Percentiles rank a stretch among this genome's conserved stretches.
These are phyloP conservation scores for Zeuzera pyrina DNA, from an alignment of 2,888 invertebrate genomes.

Conservation along the genomic window DNA sequence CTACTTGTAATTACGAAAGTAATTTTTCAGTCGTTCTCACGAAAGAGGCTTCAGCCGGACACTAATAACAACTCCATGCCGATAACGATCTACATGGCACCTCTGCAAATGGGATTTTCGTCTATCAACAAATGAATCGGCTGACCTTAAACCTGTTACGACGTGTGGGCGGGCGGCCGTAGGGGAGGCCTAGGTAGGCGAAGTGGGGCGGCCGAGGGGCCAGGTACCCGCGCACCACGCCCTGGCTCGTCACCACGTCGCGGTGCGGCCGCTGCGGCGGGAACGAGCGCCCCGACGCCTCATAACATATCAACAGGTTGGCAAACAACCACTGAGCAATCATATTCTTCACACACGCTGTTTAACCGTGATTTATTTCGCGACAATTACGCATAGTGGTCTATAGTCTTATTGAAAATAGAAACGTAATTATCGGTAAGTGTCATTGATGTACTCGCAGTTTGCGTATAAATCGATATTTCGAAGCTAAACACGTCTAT, in stretches of 20 bases:
- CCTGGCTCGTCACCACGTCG: slow-evolving; percentile 44
- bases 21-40: too few relatives aligned
- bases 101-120: slow-evolving; percentile 28
- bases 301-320: slow-evolving; percentile 16
- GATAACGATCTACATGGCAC: too few relatives aligned
- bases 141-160: slow-evolving; percentile 51
- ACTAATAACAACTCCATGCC: too few relatives aligned
- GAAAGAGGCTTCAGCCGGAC: too few relatives aligned
- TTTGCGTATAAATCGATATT: too few relatives aligned
- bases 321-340: slow-evolving; percentile 6
- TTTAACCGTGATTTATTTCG: not conserved
- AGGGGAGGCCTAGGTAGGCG: slow-evolving; percentile 55
- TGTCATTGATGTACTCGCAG: too few relatives aligned
- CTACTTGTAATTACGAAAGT: too few relatives aligned
- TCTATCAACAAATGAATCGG: slow-evolving; percentile 30
- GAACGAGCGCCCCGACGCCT: slow-evolving; percentile 11
- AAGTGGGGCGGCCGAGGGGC: slow-evolving; percentile 37
- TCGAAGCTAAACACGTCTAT: too few relatives aligned
- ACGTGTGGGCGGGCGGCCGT: slow-evolving; percentile 41
- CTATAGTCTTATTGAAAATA: too few relatives aligned
- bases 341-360: not conserved
- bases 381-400: too few relatives aligned
- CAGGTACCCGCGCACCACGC: slow-evolving; percentile 48
- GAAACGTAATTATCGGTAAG: too few relatives aligned
- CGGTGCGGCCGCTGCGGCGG: slow-evolving; percentile 24